Evolutionary conservation across 2,888 invertebrate species (phyloP), one percentile per base, ranked within the genome.

Genomic region (Apotomis capreana): DNA sequence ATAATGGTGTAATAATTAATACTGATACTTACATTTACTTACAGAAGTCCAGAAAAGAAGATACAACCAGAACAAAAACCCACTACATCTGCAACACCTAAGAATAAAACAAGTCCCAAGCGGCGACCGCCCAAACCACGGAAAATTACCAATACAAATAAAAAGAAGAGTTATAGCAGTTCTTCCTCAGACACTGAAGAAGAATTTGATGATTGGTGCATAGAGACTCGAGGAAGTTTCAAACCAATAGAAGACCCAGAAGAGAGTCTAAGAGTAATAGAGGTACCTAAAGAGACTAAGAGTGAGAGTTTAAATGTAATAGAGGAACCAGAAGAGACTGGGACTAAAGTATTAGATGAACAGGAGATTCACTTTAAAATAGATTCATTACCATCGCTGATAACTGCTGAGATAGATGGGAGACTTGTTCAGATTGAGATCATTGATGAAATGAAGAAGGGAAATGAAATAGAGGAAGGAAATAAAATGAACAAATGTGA

Each of bases 401-500:
- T 81, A 10, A 79, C 74, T 46, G 75, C 78, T 0, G 79, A 79
- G 10, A 68, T 74, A 0, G 63, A 74, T 1, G 80, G 79, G 0
- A 65, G 76, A 4, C 0, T 75, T 0, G 75, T 71, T 8, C 81
- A 85, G 61, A 84, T 85, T 5, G 83, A 87, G 77, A 78, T 85
- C 4, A 80, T 83, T 4, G 81, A 84, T 58, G 49, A 82, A 44
- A 4, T 74, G 6, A 67, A 74, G 69, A 64, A 49, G 13, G 9
- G 37, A 5, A 57, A 10, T 36, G 10, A 15, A n/a, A 62, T 49
- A 0, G 64, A 72, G 69, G 57, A 59, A 54, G 49, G n/a, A 62
- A 74, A 71, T 49, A 61, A 70, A n/a, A 61, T n/a, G 26, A 40
- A 40, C 5, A 40, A 40, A 6, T 6, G 40, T 6, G 81, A 84